Evolutionary conservation across 2,888 invertebrate genomes (phyloP), one percentile per base, ranked within the genome.

Genomic region (Noctua janthina): DNA sequence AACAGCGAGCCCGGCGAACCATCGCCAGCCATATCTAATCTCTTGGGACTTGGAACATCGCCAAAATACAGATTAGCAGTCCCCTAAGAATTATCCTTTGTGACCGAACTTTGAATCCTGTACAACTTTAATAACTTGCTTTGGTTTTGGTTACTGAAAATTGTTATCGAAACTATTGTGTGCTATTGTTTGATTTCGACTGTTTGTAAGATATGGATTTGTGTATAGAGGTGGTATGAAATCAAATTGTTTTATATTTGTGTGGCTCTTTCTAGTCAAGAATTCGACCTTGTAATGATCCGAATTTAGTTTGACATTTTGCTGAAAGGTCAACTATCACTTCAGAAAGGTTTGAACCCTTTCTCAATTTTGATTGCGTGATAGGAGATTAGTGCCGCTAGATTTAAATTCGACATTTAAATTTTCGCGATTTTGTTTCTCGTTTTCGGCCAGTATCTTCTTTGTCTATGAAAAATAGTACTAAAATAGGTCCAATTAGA

Each of bases 1-100:
- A 88, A 87, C 88, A 83, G 85, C 82, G 83, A 88, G 84, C 86
- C 91, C 81, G 80, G 88, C 82, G 88, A 87, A 87, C 89, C 83
- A 91, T 90, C 88, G 91, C 81, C 79, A 82, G 92, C 81, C 81
- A 82, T 90, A 81, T 92, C 93, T 94, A 94, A 95, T 94, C 94
- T 93, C 88, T 87, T 84, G 88, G 90, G 91, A 90, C 90, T 94
- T 95, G 95, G 95, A 93, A 83, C 79, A 75, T 83, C 88, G 95
- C 95, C 95, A 96, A 94, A 93, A 92, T 89, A 93, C 90, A 94
- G 95, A 95, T 96, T 95, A 95, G 91, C 92, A 92, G 91, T 90
- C 90, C 90, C 91, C 88, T 84, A 92, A 94, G 93, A 92, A 93
- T 92, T 92, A 90, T 90, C 93, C 93, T 92, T 94, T 93, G 91